A percentile compares a stretch with the other conserved stretches of the same genome.
These are phyloP conservation scores for Lepidostoma basale DNA, from an alignment of 1,140 invertebrate genomes.

Conservation along the genomic window DNA sequence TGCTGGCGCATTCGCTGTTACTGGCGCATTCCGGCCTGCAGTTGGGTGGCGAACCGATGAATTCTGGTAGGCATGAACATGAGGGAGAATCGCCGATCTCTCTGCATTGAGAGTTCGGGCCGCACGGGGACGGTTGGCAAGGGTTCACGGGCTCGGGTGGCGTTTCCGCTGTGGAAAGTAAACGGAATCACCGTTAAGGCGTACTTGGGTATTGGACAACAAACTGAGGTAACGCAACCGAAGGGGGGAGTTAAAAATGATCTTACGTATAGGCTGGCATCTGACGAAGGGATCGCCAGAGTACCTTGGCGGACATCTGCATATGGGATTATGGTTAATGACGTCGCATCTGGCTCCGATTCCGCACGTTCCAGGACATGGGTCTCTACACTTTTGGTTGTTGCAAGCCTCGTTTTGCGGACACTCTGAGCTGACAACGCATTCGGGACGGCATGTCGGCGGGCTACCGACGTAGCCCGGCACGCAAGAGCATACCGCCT, in stretches of 20 bases:
- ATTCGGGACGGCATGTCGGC: constrained; percentile 69
- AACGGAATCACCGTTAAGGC: constrained; percentile 54
- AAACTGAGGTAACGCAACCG: too few relatives aligned
- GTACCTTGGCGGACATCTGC: constrained; percentile 65
- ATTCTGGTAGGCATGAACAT: constrained; percentile 69
- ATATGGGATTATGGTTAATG: constrained; percentile 66
- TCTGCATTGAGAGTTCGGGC: constrained; percentile 71
- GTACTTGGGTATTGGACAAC: too few relatives aligned
- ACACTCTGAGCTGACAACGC: constrained; percentile 68
- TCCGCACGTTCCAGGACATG: constrained; percentile 62
- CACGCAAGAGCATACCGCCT: constrained; percentile 67
- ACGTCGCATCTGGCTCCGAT: constrained; percentile 64
- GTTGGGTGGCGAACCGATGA: constrained; percentile 67
- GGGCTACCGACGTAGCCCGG: constrained; percentile 66
- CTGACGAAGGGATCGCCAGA: constrained; percentile 69
- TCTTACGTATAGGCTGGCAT: constrained; percentile 65
- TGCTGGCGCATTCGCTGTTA: constrained; percentile 67
- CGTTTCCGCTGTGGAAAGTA: constrained; percentile 59
- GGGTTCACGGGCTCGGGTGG: constrained; percentile 61
- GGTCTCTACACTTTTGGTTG: constrained; percentile 59
- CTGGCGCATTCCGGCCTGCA: constrained; percentile 71
- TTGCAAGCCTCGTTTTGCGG: constrained; percentile 65
- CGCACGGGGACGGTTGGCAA: constrained; percentile 73
- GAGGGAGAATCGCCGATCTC: constrained; percentile 64
- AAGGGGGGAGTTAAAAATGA: too few relatives aligned